Percentiles rank a stretch among this genome's conserved stretches.
Evolutionary conservation across 2,113 vertebrate species (phyloP).

Genomic region (Podarcis cretensis): DNA sequence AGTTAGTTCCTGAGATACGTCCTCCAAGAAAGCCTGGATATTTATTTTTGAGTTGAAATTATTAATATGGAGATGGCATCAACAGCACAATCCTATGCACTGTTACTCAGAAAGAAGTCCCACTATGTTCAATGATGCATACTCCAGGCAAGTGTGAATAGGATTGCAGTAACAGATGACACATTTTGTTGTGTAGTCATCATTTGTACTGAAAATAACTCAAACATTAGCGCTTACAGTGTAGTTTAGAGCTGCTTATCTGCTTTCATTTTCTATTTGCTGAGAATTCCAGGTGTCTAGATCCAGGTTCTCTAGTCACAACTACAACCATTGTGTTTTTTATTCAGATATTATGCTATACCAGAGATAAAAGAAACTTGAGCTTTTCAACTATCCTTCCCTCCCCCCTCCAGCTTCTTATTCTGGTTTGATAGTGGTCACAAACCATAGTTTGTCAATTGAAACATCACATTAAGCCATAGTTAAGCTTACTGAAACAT

Average conservation of each 20-base stretch:
- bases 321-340: background rate
- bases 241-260: background rate
- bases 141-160: no score
- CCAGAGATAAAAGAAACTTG: background rate
- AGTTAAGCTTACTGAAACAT: background rate
- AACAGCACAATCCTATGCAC: slow-evolving; percentile 28
- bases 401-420: background rate
- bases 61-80: slow-evolving; percentile 12
- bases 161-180: background rate
- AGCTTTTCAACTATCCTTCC: background rate
- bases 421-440: background rate
- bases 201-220: background rate
- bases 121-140: no score
- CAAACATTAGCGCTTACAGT: background rate
- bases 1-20: no score
- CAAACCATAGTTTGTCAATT: background rate
- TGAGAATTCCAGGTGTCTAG: background rate
- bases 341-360: background rate
- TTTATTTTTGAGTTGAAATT: slow-evolving; percentile 41
- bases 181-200: background rate
- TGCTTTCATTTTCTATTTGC: background rate
- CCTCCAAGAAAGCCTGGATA: no score
- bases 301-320: background rate
- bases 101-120: no score
- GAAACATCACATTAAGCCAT: background rate